Base-by-base conservation (phyloP, 2,888 invertebrate species). In the Pasiphila rectangulata region DNA sequence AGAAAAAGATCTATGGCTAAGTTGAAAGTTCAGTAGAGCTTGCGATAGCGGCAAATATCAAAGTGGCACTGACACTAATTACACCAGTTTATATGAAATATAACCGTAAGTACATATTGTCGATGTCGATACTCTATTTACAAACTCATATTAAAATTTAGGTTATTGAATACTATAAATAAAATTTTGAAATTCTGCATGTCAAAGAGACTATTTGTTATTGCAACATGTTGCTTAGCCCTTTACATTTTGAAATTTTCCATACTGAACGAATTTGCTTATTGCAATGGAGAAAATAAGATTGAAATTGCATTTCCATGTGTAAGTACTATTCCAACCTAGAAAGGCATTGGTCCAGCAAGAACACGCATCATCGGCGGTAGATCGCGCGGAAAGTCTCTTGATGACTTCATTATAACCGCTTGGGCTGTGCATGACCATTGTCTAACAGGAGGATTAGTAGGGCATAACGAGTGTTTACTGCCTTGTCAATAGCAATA, bases 301-400 rank as follows among this genome's bases (percentile, higher is more conserved):
- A 30, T 40, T 40, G 35, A 30, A 36, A 24, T 36, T 44, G 20
- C 15, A 37, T 50, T 45, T 50, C 37, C 21, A 41, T 25, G 25
- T 41, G 45, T n/a, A 21, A 21, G 50, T 51, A 48, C 39, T 44
- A 41, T 49, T 38, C 51, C 59, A 71, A 67, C 76, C 76, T 64
- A 68, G 67, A 76, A 75, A 72, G 34, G 59, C 75, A 64, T 54
- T 56, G 64, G 72, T 61, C 72, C 75, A 73, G 63, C 62, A 64
- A 67, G 60, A 37, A 54, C 57, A 70, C 67, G 75, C 68, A 67
- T 64, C 71, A 67, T 65, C 69, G 67, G 63, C 56, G 54, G 58
- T 59, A 64, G 72, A 72, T 73, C 67, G 69, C 63, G 70, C 72
- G 75, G 73, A 76, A 78, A 75, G 57, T 62, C 63, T 66, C 61